These are phyloP conservation scores for Laticauda colubrina DNA, from an alignment of 2,113 vertebrate genomes.

Conservation along the genomic window DNA sequence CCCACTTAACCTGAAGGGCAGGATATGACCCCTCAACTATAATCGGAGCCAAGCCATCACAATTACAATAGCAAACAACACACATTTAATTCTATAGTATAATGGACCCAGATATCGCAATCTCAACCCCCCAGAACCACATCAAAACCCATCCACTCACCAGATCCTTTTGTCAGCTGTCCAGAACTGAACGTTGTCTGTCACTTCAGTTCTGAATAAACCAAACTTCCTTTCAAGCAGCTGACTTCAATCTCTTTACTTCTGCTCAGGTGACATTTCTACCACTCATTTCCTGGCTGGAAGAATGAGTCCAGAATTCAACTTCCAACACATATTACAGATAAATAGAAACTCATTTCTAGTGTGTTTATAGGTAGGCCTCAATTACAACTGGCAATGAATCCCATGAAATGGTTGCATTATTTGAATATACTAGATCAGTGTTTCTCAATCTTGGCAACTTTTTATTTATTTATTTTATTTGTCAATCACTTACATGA, in stretches of 20 bases:
- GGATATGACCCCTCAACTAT: background rate
- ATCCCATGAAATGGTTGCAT: background rate
- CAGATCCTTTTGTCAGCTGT: background rate
- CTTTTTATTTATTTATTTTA: too few relatives aligned
- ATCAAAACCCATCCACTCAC: background rate
- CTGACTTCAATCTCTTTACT: background rate
- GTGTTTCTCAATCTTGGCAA: background rate
- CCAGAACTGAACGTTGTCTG: background rate
- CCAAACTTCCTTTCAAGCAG: background rate
- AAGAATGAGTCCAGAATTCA: background rate
- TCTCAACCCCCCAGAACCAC: background rate
- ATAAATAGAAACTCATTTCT: background rate
- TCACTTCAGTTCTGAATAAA: background rate
- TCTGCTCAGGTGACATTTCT: background rate
- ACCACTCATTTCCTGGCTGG: background rate
- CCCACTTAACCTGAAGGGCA: background rate
- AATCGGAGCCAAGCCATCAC: background rate
- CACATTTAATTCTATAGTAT: background rate
- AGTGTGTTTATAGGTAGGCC: background rate
- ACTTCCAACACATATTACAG: background rate
- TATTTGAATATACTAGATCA: background rate
- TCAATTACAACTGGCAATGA: background rate
- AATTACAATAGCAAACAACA: background rate
- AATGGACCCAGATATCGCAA: background rate
- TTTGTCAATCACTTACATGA: too few relatives aligned